Evolutionary conservation across 2,888 invertebrate species (phyloP), one percentile per base, ranked within the genome.

Genomic region (Heliconius cydno): DNA sequence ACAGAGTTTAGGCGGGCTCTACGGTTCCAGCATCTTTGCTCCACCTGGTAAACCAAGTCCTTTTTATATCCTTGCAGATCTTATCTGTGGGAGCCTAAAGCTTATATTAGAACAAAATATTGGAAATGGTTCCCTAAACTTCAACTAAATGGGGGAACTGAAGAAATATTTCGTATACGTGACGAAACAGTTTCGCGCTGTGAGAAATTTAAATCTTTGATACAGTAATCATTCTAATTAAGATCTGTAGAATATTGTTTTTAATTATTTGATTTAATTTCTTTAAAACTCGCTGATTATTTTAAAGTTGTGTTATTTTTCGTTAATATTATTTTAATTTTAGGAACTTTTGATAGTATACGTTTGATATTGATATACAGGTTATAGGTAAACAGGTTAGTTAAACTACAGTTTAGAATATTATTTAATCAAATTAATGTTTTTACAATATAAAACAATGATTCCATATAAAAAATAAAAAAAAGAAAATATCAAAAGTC

Each of bases 1-100:
- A 90, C 94, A 92, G 91, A 92, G 93, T 93, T 94, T 90, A 92
- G 93, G 92, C 89, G 91, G 90, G 86, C 86, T 86, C 87, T 85
- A 85, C 87, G 88, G 89, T 88, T 88, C 89, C 82, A 85, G 85
- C 84, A 86, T 85, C 86, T 86, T 82, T 87, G 86, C 88, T 87
- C 87, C 88, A 90, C 90, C 91, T 90, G 86, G 82, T 83, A 82
- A 83, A 81, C 77, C 66, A 66, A 76, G 68, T 78, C 57, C 79
- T 67, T 76, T 78, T 78, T 57, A 81, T 68, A 41, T 57, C 46
- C 38, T 41, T 68, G 46, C 22, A 71, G 73, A 79, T 76, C 68
- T 70, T 82, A 80, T 76, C 15, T 13, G 7, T 10, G 5, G 38
- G 22, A 52, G 34, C 57, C 68, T 80, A 81, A 41, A 63, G 80